Evolutionary conservation across 64 coral and sea anemone species (phyloP), one percentile per base, ranked within the genome.

Genomic region (Actinia tenebrosa): DNA sequence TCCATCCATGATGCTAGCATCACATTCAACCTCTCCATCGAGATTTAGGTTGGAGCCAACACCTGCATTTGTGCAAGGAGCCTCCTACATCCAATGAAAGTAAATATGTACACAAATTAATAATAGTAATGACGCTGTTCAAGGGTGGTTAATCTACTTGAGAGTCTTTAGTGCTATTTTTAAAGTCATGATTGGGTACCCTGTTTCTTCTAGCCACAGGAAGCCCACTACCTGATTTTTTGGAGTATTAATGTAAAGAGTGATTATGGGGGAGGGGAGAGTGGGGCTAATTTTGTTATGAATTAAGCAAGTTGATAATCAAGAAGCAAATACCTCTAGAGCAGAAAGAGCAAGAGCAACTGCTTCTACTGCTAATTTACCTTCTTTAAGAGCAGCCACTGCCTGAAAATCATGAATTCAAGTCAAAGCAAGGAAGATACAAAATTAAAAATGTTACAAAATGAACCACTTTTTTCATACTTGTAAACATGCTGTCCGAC

Each of bases 1-100:
- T 5, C 95, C 95, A 84, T 98, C 95, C 95, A 98, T 98, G n/a
- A 98, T 86, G 84, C 95, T 89, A 8, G 95, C 95, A 98, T 98
- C 95, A 91, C 95, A 94, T 64, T 98, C 95, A 20, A 98, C 92
- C 18, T 85, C 87, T 27, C 95, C 95, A 30, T 86, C 86, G 23
- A 82, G 60, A 44, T 92, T 91, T 50, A 98, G 83, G 45, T 98
- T 98, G 6, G 92, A 88, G 18, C 95, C 95, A 37, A 87, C 85
- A 56, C 95, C 95, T 80, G 95, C 92, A 89, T 98, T 98, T 5
- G 95, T 98, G 60, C 89, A 98, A 59, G 92, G 56, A 64, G 87
- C 84, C 54, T 98, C 95, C 95, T 98, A 59, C 19, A 91, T 43
- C 14, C 42, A 14, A 72, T 15, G 10, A 72, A 11, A 13, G 11